Percentiles rank a stretch among this genome's conserved stretches.
These are phyloP conservation scores for Ginglymostoma cirratum DNA, from an alignment of 2,113 vertebrate genomes.

Conservation along the genomic window DNA sequence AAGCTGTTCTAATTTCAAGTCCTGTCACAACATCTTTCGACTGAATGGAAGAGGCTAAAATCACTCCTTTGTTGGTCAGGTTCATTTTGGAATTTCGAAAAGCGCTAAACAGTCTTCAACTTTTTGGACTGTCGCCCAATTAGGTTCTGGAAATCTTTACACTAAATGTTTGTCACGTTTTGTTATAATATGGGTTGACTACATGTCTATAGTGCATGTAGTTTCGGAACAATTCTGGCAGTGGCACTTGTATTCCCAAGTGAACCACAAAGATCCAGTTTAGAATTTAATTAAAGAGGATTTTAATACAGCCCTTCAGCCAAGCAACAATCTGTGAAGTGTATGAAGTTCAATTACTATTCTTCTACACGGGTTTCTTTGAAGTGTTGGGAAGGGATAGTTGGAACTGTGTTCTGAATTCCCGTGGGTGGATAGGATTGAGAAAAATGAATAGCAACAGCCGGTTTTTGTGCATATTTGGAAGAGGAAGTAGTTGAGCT, in stretches of 20 bases:
- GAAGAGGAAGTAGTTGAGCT: background rate
- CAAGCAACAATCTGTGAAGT: background rate
- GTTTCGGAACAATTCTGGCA: conserved; percentile 7
- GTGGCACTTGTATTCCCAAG: background rate
- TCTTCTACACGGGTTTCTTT: background rate
- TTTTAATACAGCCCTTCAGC: background rate
- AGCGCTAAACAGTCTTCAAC: background rate
- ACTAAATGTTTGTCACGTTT: background rate
- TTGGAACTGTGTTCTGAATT: background rate
- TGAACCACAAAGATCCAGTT: background rate
- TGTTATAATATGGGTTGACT: background rate
- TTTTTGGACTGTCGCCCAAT: background rate
- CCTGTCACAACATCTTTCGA: background rate
- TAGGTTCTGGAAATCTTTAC: background rate
- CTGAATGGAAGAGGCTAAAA: background rate
- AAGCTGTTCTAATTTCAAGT: background rate
- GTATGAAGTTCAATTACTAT: conserved; percentile 19
- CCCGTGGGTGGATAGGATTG: background rate
- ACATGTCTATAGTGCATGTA: background rate
- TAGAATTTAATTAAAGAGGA: conserved; percentile 25
- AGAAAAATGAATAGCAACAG: background rate
- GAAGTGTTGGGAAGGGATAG: background rate
- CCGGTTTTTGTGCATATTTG: background rate
- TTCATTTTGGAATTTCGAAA: background rate
- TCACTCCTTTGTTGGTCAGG: background rate